Evolutionary conservation across 2,797 vertebrate genomes (phyloP).

Genomic region (Pyrrhura leucotis): DNA sequence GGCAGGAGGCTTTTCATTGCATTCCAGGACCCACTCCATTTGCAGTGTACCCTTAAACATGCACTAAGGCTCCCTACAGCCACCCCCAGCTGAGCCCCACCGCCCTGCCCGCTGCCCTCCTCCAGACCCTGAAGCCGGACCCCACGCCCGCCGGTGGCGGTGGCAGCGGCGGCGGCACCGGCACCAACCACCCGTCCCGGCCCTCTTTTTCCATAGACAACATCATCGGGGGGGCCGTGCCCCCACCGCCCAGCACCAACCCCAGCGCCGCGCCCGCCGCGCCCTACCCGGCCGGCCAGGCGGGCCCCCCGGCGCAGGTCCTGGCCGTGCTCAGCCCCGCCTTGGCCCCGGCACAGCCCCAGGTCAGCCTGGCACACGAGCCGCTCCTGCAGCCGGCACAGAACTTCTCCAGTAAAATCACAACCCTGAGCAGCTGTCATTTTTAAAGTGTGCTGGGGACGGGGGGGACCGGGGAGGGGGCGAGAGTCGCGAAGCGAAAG

Average conservation of each 20-base stretch:
- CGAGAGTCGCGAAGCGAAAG: slow-evolving; percentile 13
- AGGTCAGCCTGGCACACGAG: slow-evolving; percentile 90
- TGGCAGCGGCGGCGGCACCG: slow-evolving; percentile 63
- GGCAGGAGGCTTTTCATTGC: too few species aligned
- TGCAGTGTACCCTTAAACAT: too few species aligned
- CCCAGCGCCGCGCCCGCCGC: slow-evolving; percentile 80
- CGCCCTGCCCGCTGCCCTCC: slow-evolving; percentile 83
- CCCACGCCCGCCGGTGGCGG: slow-evolving; percentile 73
- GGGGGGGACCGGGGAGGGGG: background rate
- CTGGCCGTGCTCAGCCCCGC: slow-evolving; percentile 92
- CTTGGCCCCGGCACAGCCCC: slow-evolving; percentile 88
- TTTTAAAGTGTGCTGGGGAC: slow-evolving; percentile 77
- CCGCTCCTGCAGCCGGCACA: slow-evolving; percentile 82
- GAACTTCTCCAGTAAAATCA: slow-evolving; percentile 88
- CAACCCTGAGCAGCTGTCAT: slow-evolving; percentile 89
- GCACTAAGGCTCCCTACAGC: too few species aligned
- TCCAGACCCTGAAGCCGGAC: slow-evolving; percentile 91
- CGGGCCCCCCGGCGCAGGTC: slow-evolving; percentile 89
- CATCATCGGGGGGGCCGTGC: slow-evolving; percentile 87
- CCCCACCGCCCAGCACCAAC: slow-evolving; percentile 66
- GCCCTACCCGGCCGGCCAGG: slow-evolving; percentile 80
- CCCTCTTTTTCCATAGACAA: slow-evolving; percentile 98
- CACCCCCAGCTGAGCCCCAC: slow-evolving; percentile 88
- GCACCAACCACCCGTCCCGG: slow-evolving; percentile 73
- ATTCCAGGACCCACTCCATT: too few species aligned